Conservation (phyloP, 1,140 invertebrate genomes). For the Pissodes strobi region DNA sequence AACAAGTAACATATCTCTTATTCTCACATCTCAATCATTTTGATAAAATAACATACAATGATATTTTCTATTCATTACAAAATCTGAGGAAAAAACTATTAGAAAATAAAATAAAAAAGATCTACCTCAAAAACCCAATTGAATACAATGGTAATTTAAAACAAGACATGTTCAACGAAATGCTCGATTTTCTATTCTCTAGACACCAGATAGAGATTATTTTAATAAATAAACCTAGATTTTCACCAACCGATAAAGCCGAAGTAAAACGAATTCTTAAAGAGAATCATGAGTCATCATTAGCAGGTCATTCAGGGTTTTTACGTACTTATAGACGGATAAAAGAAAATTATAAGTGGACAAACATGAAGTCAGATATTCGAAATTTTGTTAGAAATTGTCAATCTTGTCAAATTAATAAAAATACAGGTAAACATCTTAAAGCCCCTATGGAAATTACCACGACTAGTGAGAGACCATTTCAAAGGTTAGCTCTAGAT, state of each 20-base stretch:
- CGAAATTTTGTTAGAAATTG: slow-evolving; percentile 48
- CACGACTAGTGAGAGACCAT: no score
- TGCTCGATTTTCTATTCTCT: slow-evolving; percentile 26
- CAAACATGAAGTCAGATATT: slow-evolving; percentile 53
- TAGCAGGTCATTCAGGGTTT: slow-evolving; percentile 44
- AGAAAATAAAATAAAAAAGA: slow-evolving; percentile 9
- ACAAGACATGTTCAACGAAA: slow-evolving; percentile 35
- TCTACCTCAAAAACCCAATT: slow-evolving; percentile 25
- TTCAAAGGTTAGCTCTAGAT: slow-evolving; percentile 43
- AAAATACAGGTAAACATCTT: slow-evolving; percentile 37
- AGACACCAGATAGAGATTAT: slow-evolving; percentile 23
- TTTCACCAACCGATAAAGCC: slow-evolving; percentile 17
- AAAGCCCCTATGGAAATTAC: slow-evolving; percentile 49
- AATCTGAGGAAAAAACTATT: slow-evolving; percentile 22
- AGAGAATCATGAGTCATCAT: slow-evolving; percentile 48
- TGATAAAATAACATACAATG: slow-evolving; percentile 43
- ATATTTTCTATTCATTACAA: slow-evolving; percentile 44
- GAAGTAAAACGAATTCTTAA: slow-evolving; percentile 51
- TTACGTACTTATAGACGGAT: slow-evolving; percentile 47
- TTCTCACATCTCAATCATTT: slow-evolving; percentile 42
- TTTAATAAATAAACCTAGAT: slow-evolving; percentile 21
- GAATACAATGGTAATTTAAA: slow-evolving; percentile 29
- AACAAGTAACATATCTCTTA: slow-evolving; percentile 38
- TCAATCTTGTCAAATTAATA: slow-evolving; percentile 46
- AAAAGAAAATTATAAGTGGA: slow-evolving; percentile 52